Evolutionary conservation across 2,113 vertebrate genomes (phyloP).

Genomic region (Sceloporus tristichus): DNA sequence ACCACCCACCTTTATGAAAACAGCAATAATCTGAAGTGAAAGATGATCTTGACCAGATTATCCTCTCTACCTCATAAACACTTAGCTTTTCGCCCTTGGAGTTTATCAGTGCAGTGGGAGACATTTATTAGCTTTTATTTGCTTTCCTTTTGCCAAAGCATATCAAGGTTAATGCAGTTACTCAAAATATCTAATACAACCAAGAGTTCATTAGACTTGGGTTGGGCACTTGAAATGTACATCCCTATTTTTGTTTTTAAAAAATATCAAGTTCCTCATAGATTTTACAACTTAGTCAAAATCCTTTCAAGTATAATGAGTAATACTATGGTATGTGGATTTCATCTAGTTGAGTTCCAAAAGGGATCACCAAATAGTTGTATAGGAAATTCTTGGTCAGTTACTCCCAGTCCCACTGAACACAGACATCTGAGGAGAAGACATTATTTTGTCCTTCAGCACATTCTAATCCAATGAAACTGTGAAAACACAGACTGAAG

Average conservation of each 20-base stretch:
- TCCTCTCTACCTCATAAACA: slow-evolving; percentile 49
- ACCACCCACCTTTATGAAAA: slow-evolving; percentile 59
- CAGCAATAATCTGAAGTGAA: slow-evolving; percentile 62
- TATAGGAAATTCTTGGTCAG: not conserved
- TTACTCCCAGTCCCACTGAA: not conserved
- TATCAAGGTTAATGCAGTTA: slow-evolving; percentile 71
- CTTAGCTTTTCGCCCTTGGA: slow-evolving; percentile 53
- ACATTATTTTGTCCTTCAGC: not conserved
- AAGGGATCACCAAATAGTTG: not conserved
- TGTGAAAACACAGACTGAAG: not conserved
- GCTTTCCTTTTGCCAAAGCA: slow-evolving; percentile 67
- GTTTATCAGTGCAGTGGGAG: slow-evolving; percentile 62
- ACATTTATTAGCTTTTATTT: slow-evolving; percentile 69
- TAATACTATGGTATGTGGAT: not conserved
- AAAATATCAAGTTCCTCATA: not conserved
- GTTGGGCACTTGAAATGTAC: not conserved
- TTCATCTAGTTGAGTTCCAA: not conserved
- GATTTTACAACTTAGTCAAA: not conserved
- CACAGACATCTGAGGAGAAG: not conserved
- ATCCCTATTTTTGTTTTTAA: not conserved
- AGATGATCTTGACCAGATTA: slow-evolving; percentile 59
- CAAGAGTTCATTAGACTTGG: slow-evolving; percentile 56
- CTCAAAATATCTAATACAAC: slow-evolving; percentile 63
- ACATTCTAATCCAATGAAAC: not conserved
- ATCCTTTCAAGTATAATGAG: not conserved